A percentile compares a stretch with the other conserved stretches of the same genome.
Evolutionary conservation across 2,888 invertebrate species (phyloP).

Genomic region (Fragum fragum): DNA sequence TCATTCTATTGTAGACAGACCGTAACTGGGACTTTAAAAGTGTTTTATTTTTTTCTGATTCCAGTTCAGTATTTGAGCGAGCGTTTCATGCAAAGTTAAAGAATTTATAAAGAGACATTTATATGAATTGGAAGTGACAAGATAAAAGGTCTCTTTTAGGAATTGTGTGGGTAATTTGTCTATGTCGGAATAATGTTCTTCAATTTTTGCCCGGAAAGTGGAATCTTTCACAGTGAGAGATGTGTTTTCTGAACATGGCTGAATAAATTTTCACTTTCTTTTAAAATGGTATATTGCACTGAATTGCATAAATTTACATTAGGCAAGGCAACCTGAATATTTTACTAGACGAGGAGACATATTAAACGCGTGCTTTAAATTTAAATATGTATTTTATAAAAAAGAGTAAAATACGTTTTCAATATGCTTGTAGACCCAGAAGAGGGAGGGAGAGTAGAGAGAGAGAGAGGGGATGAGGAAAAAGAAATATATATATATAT

Average conservation of each 20-base stretch:
- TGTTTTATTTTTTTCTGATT: too few species aligned
- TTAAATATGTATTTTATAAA: too few species aligned
- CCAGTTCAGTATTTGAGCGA: too few species aligned
- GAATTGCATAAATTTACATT: not conserved
- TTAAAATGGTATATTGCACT: not conserved
- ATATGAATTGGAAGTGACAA: not conserved
- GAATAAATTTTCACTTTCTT: not conserved
- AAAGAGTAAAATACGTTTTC: too few species aligned
- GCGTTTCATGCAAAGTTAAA: not conserved
- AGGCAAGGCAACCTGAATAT: not conserved
- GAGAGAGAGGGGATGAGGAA: too few species aligned
- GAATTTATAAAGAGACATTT: not conserved
- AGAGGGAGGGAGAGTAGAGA: too few species aligned
- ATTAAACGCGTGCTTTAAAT: too few species aligned
- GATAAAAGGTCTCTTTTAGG: not conserved
- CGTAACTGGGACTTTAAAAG: too few species aligned
- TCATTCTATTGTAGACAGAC: too few species aligned
- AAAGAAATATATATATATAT: too few species aligned
- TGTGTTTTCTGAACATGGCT: not conserved
- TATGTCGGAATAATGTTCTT: conserved; percentile 3
- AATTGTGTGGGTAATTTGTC: conserved; percentile 1
- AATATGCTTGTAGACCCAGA: too few species aligned
- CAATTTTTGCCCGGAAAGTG: conserved; percentile 6
- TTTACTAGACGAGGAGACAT: too few species aligned
- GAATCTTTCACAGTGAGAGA: not conserved